Evolutionary conservation across 2,797 vertebrate species (phyloP), one percentile per base, ranked within the genome.

Genomic region (Balearica regulorum): DNA sequence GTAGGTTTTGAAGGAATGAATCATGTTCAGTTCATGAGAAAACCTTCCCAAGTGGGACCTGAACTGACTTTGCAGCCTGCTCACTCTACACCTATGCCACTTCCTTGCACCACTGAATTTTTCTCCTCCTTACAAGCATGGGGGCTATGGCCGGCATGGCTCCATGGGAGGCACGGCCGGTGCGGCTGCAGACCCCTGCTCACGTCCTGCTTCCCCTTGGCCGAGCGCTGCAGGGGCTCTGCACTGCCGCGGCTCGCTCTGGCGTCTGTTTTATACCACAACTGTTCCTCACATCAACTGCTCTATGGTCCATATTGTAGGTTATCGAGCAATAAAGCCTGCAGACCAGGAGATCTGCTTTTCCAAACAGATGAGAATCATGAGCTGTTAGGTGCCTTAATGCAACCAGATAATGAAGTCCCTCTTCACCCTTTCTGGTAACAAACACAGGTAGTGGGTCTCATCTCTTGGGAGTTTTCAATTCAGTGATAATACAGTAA

Each of bases 181-280:
- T 1, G 1, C 3, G 3, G 64, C 16, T 41, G 37, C 49, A 31
- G 43, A 20, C 4, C 53, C 49, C 29, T 0, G 1, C 13, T 49
- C 2, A 1, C 5, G 3, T 11, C 49, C 70, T 24, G 33, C 49
- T 39, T 58, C 33, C 35, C 41, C n/a, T 44, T 1, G 2, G 80
- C 41, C 1, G 2, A 53, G 69, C 0, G 2, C 6, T 26, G 31
- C 49, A n/a, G 26, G 28, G 58, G 39, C 41, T 46, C n/a, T 0
- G 3, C n/a, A 3, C 19, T 0, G 1, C 22, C 7, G 1, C 2
- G 10, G 16, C 33, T 61, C 12, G 9, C 16, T 8, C 16, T 2
- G 29, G 26, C 11, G 8, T 11, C 66, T 26, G 11, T 24, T 90
- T 54, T n/a, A 22, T 9, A 31, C 31, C 8, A 2, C 18, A 61